Conservation (phyloP, 2,888 invertebrate species). For the Amphipyra berbera region DNA sequence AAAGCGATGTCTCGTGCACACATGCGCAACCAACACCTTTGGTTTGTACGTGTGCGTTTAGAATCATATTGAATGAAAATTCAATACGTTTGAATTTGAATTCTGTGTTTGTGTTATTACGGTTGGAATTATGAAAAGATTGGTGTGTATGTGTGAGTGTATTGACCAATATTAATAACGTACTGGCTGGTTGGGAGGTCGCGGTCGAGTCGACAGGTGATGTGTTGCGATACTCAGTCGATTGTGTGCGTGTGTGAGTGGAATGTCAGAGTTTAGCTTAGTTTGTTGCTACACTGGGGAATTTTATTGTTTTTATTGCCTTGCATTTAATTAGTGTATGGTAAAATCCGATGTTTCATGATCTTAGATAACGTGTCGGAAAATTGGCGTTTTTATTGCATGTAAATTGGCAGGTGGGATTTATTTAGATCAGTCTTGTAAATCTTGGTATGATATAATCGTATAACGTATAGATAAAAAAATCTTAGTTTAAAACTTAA, state of each 20-base stretch:
- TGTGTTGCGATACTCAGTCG: conserved; percentile 74
- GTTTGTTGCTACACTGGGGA: conserved; percentile 53
- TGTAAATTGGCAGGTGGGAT: conserved; percentile 15
- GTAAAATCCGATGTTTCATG: conserved; percentile 25
- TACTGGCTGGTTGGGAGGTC: conserved; percentile 81
- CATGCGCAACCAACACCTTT: conserved; percentile 77
- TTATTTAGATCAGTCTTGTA: conserved; percentile 23
- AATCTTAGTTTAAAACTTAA: too few species aligned
- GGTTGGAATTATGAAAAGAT: conserved; percentile 59
- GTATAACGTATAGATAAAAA: background rate
- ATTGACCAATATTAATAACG: conserved; percentile 87
- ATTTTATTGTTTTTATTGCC: conserved; percentile 56
- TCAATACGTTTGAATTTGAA: conserved; percentile 60
- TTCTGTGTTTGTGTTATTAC: conserved; percentile 57
- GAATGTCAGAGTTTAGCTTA: conserved; percentile 85
- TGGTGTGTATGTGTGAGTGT: conserved; percentile 69
- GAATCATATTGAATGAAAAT: conserved; percentile 64
- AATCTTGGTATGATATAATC: background rate
- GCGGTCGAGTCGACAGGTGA: conserved; percentile 85
- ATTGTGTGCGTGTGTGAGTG: conserved; percentile 76
- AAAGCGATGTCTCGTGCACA: conserved; percentile 80
- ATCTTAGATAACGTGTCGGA: conserved; percentile 16
- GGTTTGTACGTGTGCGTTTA: conserved; percentile 69
- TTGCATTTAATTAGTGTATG: conserved; percentile 49
- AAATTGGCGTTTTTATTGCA: conserved; percentile 31